phyloP scores from a whole-genome alignment of 2,888 invertebrate species.

The Monochamus alternatus region DNA sequence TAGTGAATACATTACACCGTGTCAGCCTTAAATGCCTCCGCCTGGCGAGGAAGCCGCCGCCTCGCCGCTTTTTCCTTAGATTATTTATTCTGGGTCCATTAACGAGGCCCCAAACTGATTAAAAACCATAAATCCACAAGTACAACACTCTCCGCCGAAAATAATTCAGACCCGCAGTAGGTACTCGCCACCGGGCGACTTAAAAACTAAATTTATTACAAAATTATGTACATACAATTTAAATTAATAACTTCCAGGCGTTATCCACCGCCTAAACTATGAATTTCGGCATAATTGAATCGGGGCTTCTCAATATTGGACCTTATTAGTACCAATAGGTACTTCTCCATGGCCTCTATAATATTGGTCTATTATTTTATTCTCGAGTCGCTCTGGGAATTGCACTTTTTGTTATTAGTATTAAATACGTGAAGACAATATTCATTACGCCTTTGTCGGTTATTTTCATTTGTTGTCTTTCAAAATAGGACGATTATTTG shows the following conservation, averaged over 20 bases:
- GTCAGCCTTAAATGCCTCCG: neutral
- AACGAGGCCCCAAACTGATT: conserved; percentile 27
- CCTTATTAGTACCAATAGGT: too few relatives aligned
- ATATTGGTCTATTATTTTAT: too few relatives aligned
- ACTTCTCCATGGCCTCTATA: too few relatives aligned
- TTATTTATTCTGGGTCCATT: conserved; percentile 22
- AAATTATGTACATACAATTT: conserved; percentile 36
- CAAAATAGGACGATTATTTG: too few relatives aligned
- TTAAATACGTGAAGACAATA: too few relatives aligned
- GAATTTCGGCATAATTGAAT: conserved; percentile 41
- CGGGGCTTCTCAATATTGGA: conserved; percentile 46
- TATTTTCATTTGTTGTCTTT: too few relatives aligned
- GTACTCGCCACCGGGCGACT: conserved; percentile 9
- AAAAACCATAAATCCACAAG: conserved; percentile 34
- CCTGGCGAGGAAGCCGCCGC: neutral
- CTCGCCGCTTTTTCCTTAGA: neutral
- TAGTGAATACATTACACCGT: neutral
- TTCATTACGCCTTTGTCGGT: too few relatives aligned
- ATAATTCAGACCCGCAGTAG: conserved; percentile 14
- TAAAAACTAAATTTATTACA: conserved; percentile 35
- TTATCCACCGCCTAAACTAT: conserved; percentile 31
- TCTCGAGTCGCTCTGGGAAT: too few relatives aligned
- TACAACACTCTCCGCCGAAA: neutral
- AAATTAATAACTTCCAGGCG: conserved; percentile 36
- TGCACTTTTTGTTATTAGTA: too few relatives aligned